Percentiles rank a stretch among this genome's conserved stretches.
Evolutionary conservation across 2,888 invertebrate genomes (phyloP).

Genomic region (Mythimna vitellina): DNA sequence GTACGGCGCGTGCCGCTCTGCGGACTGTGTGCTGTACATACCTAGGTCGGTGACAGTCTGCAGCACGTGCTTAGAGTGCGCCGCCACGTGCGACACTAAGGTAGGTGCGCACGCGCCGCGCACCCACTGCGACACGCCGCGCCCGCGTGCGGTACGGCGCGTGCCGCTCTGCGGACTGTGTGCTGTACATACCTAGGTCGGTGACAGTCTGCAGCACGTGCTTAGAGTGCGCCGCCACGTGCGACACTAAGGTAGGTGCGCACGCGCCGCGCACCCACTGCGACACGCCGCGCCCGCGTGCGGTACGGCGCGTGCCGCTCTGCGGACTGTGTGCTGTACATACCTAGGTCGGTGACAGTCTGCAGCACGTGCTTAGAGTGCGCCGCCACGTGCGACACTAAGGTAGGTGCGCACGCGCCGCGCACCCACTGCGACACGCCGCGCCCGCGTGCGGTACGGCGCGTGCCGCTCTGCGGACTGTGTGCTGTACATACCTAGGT

Average conservation of each 20-base stretch:
- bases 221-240: too few relatives aligned
- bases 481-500: constrained; percentile 4
- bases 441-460: too few relatives aligned
- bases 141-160: too few relatives aligned
- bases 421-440: constrained; percentile 73
- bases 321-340: constrained; percentile 56
- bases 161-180: constrained; percentile 42
- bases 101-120: constrained; percentile 65
- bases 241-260: constrained; percentile 66
- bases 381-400: constrained; percentile 28
- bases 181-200: constrained; percentile 41
- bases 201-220: constrained; percentile 37
- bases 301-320: too few relatives aligned
- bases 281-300: background rate
- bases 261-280: constrained; percentile 72
- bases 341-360: constrained; percentile 42
- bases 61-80: constrained; percentile 55
- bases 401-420: constrained; percentile 70
- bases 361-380: background rate
- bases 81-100: background rate
- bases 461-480: too few relatives aligned
- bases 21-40: constrained; percentile 37
- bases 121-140: constrained; percentile 64
- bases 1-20: too few relatives aligned
- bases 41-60: constrained; percentile 66